These are phyloP conservation scores for Guaruba guarouba DNA, from an alignment of 2,113 vertebrate genomes.

Conservation along the genomic window DNA sequence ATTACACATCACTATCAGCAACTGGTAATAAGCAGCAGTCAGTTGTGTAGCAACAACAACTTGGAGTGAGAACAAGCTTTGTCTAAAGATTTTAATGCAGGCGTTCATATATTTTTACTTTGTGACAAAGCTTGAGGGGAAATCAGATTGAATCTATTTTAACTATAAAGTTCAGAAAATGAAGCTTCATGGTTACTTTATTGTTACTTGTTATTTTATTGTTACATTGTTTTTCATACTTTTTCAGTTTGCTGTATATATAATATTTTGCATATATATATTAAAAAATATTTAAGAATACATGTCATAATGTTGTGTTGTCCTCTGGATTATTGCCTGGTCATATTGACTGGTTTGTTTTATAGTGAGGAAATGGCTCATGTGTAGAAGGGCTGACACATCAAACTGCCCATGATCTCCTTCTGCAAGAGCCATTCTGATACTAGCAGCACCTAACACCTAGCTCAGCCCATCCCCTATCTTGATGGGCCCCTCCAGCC, in stretches of 20 bases:
- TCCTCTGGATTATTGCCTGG: not conserved
- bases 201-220: not conserved
- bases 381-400: not conserved
- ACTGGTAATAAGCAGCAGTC: not conserved
- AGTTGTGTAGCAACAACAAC: not conserved
- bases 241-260: not conserved
- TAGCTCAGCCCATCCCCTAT: not conserved
- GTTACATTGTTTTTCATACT: not conserved
- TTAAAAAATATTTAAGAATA: rapidly evolving
- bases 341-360: not conserved
- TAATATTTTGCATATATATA: not conserved
- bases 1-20: not conserved
- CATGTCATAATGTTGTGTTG: no score
- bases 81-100: not conserved
- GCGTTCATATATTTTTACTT: not conserved
- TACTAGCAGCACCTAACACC: no score
- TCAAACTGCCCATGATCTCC: not conserved
- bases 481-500: rapidly evolving
- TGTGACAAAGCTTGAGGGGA: not conserved
- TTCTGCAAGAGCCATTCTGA: not conserved
- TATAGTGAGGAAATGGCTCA: not conserved
- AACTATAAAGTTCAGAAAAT: not conserved
- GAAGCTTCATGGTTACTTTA: not conserved
- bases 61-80: not conserved
- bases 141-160: not conserved